phyloP scores from a whole-genome alignment of 2,797 vertebrate species.

The Crypturellus tataupa region DNA sequence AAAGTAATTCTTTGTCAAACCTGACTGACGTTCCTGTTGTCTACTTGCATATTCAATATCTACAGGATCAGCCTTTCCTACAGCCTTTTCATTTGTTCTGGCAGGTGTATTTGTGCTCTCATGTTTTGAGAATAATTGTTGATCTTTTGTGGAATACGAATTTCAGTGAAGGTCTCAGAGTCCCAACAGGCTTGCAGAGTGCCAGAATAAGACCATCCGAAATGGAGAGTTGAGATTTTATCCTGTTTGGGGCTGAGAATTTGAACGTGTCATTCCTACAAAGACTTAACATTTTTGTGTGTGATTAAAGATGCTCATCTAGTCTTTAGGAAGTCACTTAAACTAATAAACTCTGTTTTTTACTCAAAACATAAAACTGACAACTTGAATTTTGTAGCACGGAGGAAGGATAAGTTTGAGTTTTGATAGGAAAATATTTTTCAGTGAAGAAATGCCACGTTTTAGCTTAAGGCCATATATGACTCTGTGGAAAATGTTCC shows the following conservation, averaged over 20 bases:
- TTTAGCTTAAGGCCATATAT: background rate
- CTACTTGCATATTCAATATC: background rate
- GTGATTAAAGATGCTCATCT: background rate
- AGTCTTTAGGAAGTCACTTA: background rate
- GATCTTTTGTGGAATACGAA: background rate
- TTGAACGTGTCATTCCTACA: background rate
- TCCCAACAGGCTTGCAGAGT: rapidly evolving
- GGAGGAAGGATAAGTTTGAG: background rate
- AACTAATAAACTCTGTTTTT: constrained; percentile 22
- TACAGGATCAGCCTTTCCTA: background rate
- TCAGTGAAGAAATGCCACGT: background rate
- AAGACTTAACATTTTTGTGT: background rate
- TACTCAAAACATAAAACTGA: constrained; percentile 31
- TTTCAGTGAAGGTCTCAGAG: background rate
- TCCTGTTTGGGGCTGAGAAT: background rate
- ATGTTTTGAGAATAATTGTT: background rate
- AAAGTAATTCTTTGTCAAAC: background rate
- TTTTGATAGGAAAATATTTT: background rate
- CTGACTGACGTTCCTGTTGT: background rate
- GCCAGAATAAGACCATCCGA: background rate
- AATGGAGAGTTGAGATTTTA: background rate
- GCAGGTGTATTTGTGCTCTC: background rate
- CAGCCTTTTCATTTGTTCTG: background rate
- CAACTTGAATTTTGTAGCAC: constrained; percentile 5
- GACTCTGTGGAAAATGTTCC: background rate